Evolutionary conservation across 2,888 invertebrate genomes (phyloP).

Genomic region (Hofmannophila pseudospretella): DNA sequence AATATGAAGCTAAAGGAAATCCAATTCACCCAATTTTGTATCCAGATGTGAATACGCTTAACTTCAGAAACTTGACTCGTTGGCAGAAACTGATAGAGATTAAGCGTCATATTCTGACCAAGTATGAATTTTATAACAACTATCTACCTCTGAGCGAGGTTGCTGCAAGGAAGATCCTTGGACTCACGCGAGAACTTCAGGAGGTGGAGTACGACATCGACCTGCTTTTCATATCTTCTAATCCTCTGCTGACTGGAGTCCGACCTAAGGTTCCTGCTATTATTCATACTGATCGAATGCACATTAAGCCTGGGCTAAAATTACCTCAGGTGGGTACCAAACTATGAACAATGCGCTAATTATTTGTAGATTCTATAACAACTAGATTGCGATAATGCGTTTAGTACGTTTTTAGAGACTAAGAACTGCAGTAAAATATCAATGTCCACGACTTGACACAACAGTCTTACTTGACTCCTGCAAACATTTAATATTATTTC

Average conservation of each 20-base stretch:
- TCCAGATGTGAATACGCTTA: constrained; percentile 65
- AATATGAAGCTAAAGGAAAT: constrained; percentile 72
- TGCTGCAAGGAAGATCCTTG: constrained; percentile 55
- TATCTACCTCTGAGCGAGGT: constrained; percentile 52
- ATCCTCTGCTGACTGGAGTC: constrained; percentile 54
- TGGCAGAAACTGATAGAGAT: constrained; percentile 55
- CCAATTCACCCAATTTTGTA: constrained; percentile 71
- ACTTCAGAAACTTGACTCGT: constrained; percentile 52
- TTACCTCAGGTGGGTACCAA: constrained; percentile 44
- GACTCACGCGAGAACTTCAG: constrained; percentile 45
- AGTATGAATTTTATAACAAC: constrained; percentile 53
- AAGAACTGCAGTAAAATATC: too few relatives aligned
- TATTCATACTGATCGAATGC: constrained; percentile 56
- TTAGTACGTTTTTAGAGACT: too few relatives aligned
- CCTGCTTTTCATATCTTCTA: constrained; percentile 55
- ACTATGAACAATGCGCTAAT: constrained; percentile 2
- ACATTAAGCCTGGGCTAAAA: constrained; percentile 47
- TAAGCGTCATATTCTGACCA: constrained; percentile 46
- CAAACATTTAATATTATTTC: too few relatives aligned
- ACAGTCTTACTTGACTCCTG: too few relatives aligned
- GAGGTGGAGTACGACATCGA: constrained; percentile 65
- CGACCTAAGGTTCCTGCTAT: constrained; percentile 59
- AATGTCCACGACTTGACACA: too few relatives aligned
- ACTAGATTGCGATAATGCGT: too few relatives aligned
- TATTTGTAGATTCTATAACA: too few relatives aligned